Conservation (phyloP, 2,888 invertebrate genomes). For the Rhingia campestris region DNA sequence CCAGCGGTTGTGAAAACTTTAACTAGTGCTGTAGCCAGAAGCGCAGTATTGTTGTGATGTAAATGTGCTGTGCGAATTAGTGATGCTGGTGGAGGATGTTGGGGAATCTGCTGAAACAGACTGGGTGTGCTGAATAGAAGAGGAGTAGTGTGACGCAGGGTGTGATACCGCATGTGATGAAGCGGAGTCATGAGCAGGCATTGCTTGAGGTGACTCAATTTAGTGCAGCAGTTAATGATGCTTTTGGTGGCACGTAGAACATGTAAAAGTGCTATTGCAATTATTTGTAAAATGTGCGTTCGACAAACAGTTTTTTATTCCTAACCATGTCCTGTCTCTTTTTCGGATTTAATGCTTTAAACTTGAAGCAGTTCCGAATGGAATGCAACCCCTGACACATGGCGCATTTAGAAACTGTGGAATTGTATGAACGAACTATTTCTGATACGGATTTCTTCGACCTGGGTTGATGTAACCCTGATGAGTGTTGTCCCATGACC, state of each 20-base stretch:
- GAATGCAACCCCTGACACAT: no score
- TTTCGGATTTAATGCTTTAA: no score
- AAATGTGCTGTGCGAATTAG: slow-evolving; percentile 3
- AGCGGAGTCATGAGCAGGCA: not conserved
- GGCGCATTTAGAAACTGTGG: no score
- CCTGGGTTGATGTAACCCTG: no score
- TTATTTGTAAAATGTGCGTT: slow-evolving; percentile 4
- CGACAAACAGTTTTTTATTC: no score
- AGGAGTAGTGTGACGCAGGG: not conserved
- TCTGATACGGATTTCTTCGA: no score
- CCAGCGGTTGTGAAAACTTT: not conserved
- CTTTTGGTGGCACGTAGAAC: slow-evolving; percentile 2
- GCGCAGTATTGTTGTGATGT: slow-evolving; percentile 16
- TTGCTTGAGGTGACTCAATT: not conserved
- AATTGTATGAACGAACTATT: no score
- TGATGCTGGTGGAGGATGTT: not conserved
- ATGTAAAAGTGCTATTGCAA: no score
- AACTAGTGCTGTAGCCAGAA: not conserved
- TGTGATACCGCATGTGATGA: not conserved
- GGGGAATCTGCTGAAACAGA: not conserved
- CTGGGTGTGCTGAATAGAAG: not conserved
- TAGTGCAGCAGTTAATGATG: slow-evolving; percentile 13
- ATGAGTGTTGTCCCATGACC: no score
- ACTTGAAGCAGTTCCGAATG: no score
- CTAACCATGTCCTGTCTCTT: no score